These are phyloP conservation scores for Leptosomus discolor DNA, from an alignment of 2,113 vertebrate genomes.

Conservation along the genomic window DNA sequence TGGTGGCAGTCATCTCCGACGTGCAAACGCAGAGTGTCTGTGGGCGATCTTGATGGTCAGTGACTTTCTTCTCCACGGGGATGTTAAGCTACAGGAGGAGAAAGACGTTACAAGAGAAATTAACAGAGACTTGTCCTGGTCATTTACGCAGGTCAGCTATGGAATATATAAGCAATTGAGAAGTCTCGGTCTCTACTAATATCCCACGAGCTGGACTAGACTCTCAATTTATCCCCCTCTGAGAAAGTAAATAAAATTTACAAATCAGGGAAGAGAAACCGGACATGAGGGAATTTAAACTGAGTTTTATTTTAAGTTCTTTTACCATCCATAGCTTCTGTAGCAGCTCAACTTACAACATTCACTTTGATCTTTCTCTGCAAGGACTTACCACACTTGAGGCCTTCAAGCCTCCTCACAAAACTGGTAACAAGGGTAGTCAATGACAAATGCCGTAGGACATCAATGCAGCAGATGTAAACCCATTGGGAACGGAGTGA, in stretches of 20 bases:
- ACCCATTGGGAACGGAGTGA: fast-evolving
- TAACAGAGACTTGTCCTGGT: background rate
- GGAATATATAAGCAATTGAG: background rate
- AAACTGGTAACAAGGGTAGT: background rate
- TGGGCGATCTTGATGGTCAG: slow-evolving; percentile 85
- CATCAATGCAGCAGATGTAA: fast-evolving
- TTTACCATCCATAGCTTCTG: background rate
- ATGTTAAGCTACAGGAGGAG: slow-evolving; percentile 77
- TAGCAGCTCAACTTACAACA: background rate
- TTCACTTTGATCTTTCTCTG: background rate
- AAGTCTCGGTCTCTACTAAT: background rate
- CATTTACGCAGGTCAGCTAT: background rate
- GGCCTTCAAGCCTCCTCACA: background rate
- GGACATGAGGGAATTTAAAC: background rate
- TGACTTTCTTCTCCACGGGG: slow-evolving; percentile 87
- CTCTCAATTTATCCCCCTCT: background rate
- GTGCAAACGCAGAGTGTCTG: slow-evolving; percentile 77
- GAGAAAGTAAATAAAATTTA: background rate
- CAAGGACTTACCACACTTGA: background rate
- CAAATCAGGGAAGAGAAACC: background rate
- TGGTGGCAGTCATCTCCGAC: slow-evolving; percentile 80
- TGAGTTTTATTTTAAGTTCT: background rate
- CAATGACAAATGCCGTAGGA: background rate
- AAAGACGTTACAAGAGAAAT: background rate
- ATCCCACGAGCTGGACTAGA: background rate